phyloP scores from a whole-genome alignment of 2,797 vertebrate genomes.

The Tragelaphus oryx region DNA sequence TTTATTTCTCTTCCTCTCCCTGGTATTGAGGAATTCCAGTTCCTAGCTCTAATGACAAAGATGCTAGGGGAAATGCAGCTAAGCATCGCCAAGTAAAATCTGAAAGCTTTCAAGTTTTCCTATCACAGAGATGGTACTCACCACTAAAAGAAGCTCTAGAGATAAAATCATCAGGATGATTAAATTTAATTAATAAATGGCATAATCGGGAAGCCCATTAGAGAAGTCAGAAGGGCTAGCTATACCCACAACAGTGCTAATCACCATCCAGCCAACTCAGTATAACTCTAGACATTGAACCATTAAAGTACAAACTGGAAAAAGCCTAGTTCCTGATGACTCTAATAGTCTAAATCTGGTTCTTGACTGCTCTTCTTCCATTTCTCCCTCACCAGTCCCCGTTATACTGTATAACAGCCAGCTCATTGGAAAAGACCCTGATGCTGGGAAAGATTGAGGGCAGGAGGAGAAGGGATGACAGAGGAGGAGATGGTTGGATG shows the following conservation, averaged over 20 bases:
- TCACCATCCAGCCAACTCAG: neutral
- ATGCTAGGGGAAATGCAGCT: neutral
- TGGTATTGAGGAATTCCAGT: neutral
- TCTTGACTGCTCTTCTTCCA: neutral
- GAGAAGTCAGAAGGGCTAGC: conserved; percentile 9
- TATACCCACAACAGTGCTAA: neutral
- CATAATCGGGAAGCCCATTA: conserved; percentile 10
- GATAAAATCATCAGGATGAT: neutral
- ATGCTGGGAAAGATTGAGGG: neutral
- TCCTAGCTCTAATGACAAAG: neutral
- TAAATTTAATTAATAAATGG: conserved; percentile 45
- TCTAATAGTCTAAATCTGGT: neutral
- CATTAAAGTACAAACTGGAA: neutral
- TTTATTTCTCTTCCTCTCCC: neutral
- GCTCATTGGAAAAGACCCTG: neutral
- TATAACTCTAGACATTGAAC: neutral
- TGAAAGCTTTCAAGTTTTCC: neutral
- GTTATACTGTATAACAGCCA: neutral
- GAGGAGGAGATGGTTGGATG: neutral
- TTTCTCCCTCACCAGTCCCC: neutral
- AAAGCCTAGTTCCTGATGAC: neutral
- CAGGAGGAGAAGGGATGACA: neutral
- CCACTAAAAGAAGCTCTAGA: neutral
- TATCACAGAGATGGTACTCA: neutral
- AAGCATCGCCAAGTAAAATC: neutral